Evolutionary conservation across 2,888 invertebrate genomes (phyloP).

Genomic region (Eupsilia transversa): DNA sequence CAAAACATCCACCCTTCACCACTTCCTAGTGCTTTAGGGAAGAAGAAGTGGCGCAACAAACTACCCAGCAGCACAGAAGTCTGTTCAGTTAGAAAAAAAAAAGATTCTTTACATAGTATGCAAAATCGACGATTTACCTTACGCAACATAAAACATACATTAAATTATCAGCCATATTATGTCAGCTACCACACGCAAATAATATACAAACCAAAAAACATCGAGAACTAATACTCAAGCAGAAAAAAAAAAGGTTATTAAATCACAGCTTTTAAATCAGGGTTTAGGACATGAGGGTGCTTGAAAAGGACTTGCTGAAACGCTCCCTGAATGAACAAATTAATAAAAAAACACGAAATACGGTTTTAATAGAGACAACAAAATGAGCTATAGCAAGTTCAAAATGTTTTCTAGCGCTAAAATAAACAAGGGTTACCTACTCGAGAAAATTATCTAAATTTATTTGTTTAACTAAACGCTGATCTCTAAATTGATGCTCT

Average conservation of each 20-base stretch:
- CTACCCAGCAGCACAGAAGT: background rate
- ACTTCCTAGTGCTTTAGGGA: background rate
- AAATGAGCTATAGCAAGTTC: background rate
- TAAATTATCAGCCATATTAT: no score
- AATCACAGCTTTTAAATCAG: background rate
- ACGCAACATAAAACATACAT: no score
- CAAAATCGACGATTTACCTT: no score
- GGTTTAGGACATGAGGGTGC: background rate
- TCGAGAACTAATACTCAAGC: no score
- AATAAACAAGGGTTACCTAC: background rate
- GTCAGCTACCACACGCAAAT: no score
- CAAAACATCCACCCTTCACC: background rate
- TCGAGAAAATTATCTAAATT: slow-evolving; percentile 39
- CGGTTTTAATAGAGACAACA: background rate
- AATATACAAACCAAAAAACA: no score
- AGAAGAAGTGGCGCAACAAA: background rate
- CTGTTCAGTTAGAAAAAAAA: no score
- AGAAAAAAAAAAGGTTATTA: no score
- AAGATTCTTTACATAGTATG: no score
- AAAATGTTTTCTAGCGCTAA: background rate
- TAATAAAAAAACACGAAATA: background rate
- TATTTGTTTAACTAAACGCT: slow-evolving; percentile 48
- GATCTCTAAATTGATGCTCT: slow-evolving; percentile 58
- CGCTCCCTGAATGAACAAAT: background rate
- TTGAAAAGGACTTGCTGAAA: background rate